A percentile compares a stretch with the other conserved stretches of the same genome.
Evolutionary conservation across 2,113 vertebrate genomes (phyloP).

Genomic region (Probosciger aterrimus): DNA sequence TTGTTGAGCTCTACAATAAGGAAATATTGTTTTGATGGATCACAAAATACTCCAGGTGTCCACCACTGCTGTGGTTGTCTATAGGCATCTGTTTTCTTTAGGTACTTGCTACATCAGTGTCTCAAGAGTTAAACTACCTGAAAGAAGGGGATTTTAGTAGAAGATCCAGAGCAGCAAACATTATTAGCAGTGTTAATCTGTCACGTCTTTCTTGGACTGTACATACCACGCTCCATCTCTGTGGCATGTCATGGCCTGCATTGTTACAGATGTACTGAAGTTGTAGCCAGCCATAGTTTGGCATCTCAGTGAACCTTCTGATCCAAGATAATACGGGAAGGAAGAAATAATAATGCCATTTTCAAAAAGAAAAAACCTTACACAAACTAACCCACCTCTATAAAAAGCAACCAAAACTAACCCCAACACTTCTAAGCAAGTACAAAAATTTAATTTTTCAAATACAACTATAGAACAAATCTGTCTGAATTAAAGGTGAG

Average conservation of each 20-base stretch:
- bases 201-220: slow-evolving; percentile 48
- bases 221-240: slow-evolving; percentile 27
- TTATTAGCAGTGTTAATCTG: slow-evolving; percentile 46
- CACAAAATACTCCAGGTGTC: not conserved
- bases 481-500: not conserved
- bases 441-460: not conserved
- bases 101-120: not conserved
- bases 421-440: not conserved
- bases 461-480: not conserved
- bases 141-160: slow-evolving; percentile 31
- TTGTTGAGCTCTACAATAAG: not conserved
- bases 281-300: slow-evolving; percentile 45
- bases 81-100: not conserved
- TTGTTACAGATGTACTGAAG: slow-evolving; percentile 48
- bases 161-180: not conserved
- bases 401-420: not conserved
- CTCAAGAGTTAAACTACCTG: slow-evolving; percentile 53
- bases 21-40: not conserved
- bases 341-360: slow-evolving; percentile 15
- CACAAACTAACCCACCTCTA: not conserved
- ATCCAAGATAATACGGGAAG: slow-evolving; percentile 56
- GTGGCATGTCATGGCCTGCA: slow-evolving; percentile 53
- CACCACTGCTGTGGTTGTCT: not conserved
- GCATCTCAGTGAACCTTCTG: slow-evolving; percentile 35
- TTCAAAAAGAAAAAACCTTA: not conserved